phyloP scores from a whole-genome alignment of 92 coral and sea anemone genomes.

The Zoanthus sociatus region DNA sequence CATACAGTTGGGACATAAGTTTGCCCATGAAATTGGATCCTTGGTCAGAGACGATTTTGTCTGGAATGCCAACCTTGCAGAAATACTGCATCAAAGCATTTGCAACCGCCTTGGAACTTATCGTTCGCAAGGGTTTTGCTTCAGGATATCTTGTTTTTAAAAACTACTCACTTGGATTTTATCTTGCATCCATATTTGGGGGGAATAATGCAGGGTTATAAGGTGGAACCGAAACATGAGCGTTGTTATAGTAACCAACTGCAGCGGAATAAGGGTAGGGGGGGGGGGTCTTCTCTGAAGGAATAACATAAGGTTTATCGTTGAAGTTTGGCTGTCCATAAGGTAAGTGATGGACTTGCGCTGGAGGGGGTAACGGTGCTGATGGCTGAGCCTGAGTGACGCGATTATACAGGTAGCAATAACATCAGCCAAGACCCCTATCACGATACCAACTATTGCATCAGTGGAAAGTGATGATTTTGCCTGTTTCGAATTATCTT shows the following conservation, averaged over 20 bases:
- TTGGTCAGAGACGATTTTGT: background rate
- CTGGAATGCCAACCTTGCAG: slow-evolving; percentile 52
- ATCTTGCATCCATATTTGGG: too few species aligned
- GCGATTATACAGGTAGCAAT: background rate
- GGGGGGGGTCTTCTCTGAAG: background rate
- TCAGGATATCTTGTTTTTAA: slow-evolving; percentile 20
- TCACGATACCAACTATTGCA: background rate
- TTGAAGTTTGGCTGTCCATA: background rate
- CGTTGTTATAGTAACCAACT: background rate
- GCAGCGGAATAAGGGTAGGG: background rate
- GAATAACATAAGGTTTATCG: background rate
- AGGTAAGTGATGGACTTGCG: background rate
- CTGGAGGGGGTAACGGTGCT: background rate
- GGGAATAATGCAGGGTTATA: background rate
- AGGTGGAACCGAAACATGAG: background rate
- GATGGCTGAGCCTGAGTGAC: slow-evolving; percentile 4
- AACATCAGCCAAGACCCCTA: background rate
- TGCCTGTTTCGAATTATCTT: background rate
- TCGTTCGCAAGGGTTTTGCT: slow-evolving; percentile 55
- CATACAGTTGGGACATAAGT: slow-evolving; percentile 20
- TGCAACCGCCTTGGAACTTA: too few species aligned
- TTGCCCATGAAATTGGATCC: too few species aligned
- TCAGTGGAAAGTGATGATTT: background rate
- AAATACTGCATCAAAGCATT: slow-evolving; percentile 17
- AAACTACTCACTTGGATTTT: too few species aligned